Evolutionary conservation across 2,888 invertebrate species (phyloP).

Genomic region (Tineola bisselliella): DNA sequence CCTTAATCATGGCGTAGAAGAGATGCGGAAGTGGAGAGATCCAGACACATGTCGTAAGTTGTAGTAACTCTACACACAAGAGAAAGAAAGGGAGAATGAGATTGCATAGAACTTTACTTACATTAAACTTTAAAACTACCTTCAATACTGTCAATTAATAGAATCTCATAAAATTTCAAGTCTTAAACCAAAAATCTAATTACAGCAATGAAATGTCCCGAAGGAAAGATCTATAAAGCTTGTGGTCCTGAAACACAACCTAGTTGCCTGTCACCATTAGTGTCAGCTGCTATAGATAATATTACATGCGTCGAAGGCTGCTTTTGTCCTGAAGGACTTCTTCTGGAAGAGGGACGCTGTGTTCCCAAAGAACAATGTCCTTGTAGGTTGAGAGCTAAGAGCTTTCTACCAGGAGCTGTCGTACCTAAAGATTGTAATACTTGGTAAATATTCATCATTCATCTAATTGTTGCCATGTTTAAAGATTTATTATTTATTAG

Average conservation of each 20-base stretch:
- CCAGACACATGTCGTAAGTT: constrained; percentile 86
- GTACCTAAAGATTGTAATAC: constrained; percentile 86
- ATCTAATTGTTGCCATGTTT: no score
- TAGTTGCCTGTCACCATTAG: constrained; percentile 72
- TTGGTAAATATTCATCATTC: constrained; percentile 69
- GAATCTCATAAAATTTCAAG: no score
- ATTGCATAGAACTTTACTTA: no score
- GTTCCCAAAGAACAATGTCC: constrained; percentile 79
- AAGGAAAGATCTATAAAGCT: constrained; percentile 78
- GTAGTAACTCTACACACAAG: no score
- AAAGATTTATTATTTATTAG: no score
- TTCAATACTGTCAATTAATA: no score
- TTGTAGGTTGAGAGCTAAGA: constrained; percentile 78
- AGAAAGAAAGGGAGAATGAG: no score
- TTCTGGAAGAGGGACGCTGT: constrained; percentile 80
- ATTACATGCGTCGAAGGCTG: constrained; percentile 85
- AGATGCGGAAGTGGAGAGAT: constrained; percentile 79
- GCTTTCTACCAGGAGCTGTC: constrained; percentile 74
- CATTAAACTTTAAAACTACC: no score
- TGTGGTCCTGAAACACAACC: constrained; percentile 80
- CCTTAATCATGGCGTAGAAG: constrained; percentile 69
- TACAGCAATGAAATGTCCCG: constrained; percentile 81
- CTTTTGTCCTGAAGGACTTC: constrained; percentile 83
- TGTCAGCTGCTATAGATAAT: constrained; percentile 29
- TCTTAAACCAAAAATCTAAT: constrained; percentile 16